Evolutionary conservation across 1,140 invertebrate genomes (phyloP).

Genomic region (Asobara japonica): DNA sequence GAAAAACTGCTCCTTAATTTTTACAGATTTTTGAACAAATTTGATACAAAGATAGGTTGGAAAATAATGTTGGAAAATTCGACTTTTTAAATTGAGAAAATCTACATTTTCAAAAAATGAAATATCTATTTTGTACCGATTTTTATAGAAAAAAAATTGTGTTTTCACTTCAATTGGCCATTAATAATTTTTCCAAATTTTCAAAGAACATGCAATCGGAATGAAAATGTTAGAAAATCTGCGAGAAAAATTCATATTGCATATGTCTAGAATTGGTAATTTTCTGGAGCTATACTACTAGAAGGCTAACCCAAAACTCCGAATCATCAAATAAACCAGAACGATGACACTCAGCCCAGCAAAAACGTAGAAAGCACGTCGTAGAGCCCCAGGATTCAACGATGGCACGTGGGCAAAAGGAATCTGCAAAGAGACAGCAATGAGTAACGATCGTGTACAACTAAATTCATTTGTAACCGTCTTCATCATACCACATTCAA

Average conservation of each 20-base stretch:
- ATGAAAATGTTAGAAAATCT: not conserved
- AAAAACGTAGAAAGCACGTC: slow-evolving; percentile 66
- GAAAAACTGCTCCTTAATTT: too few species aligned
- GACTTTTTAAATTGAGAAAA: too few species aligned
- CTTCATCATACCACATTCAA: not conserved
- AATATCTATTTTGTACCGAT: too few species aligned
- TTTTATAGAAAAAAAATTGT: too few species aligned
- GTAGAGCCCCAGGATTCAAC: slow-evolving; percentile 58
- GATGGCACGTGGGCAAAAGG: slow-evolving; percentile 36
- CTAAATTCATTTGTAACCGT: not conserved
- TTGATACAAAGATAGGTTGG: too few species aligned
- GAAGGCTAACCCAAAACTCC: slow-evolving; percentile 62
- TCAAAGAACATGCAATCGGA: too few species aligned
- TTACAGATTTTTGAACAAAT: too few species aligned
- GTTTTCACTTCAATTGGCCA: too few species aligned
- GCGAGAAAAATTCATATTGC: not conserved
- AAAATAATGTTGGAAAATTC: too few species aligned
- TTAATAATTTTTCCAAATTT: too few species aligned
- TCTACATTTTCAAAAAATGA: too few species aligned
- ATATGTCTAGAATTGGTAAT: slow-evolving; percentile 17
- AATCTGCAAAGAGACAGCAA: slow-evolving; percentile 13
- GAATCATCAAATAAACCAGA: slow-evolving; percentile 65
- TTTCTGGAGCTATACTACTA: not conserved
- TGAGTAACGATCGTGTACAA: not conserved
- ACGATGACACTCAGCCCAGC: slow-evolving; percentile 62